Conservation (phyloP, 2,888 invertebrate species). For the Acleris laterana region DNA sequence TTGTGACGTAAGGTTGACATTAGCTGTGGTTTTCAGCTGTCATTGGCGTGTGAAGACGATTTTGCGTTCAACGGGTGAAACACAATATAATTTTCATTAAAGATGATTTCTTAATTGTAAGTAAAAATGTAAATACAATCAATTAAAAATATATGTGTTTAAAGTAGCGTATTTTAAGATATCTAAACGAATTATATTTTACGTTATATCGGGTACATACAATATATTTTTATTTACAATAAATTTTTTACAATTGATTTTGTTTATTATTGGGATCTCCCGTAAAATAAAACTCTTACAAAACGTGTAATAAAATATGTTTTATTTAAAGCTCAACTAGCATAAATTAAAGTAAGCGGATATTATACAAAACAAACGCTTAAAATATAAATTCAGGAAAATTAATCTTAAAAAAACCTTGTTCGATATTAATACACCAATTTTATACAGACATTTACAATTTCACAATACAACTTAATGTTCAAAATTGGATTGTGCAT, state of each 20-base stretch:
- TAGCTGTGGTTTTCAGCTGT: too few relatives aligned
- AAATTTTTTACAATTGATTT: constrained; percentile 67
- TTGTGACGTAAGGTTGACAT: too few relatives aligned
- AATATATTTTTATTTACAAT: constrained; percentile 73
- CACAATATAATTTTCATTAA: neutral
- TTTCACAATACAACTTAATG: constrained; percentile 1
- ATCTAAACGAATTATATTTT: constrained; percentile 65
- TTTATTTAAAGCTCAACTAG: constrained; percentile 76
- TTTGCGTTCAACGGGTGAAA: too few relatives aligned
- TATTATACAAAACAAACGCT: constrained; percentile 51
- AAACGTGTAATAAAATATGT: constrained; percentile 71
- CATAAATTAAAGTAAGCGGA: constrained; percentile 64
- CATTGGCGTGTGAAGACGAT: too few relatives aligned
- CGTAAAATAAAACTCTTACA: constrained; percentile 50
- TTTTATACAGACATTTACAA: constrained; percentile 38
- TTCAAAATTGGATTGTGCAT: constrained; percentile 23
- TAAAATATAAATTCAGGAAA: constrained; percentile 47
- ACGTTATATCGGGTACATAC: constrained; percentile 61
- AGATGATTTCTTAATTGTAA: constrained; percentile 15
- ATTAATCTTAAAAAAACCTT: constrained; percentile 45
- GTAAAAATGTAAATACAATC: constrained; percentile 35
- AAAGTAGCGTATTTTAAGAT: constrained; percentile 47
- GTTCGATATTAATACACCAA: constrained; percentile 44
- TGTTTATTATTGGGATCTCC: constrained; percentile 40
- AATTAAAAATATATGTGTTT: constrained; percentile 46